Evolutionary conservation across 2,888 invertebrate genomes (phyloP).

Genomic region (Metacarcinus magister): DNA sequence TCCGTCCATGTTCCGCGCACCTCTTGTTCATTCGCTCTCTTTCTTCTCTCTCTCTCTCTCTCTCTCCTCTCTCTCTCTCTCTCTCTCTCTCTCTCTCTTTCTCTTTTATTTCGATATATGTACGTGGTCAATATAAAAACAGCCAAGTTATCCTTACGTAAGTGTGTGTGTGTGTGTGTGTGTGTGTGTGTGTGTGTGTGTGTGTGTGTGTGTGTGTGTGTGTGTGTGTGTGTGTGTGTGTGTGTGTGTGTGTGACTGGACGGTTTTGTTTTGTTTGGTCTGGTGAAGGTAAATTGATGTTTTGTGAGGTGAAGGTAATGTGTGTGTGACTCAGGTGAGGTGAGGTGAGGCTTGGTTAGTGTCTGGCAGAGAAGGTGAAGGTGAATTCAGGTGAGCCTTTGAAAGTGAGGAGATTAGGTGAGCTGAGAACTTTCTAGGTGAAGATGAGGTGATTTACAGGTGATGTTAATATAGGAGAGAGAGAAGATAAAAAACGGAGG

Average conservation of each 20-base stretch:
- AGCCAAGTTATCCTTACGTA: neutral
- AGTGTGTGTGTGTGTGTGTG: neutral
- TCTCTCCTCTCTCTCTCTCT: too few species aligned
- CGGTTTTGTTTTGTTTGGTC: neutral
- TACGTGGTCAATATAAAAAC: neutral
- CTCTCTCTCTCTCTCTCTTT: too few species aligned
- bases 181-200: constrained; percentile 4
- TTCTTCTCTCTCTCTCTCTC: too few species aligned
- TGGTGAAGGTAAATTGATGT: neutral
- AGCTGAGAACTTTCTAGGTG: neutral
- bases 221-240: constrained; percentile 39
- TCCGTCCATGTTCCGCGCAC: neutral
- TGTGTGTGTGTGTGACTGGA: neutral
- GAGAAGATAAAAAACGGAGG: neutral
- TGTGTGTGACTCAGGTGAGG: neutral
- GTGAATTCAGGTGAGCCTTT: neutral
- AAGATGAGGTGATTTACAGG: neutral
- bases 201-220: constrained; percentile 44
- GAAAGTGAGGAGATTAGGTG: neutral
- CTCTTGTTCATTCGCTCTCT: neutral
- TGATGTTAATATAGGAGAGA: neutral
- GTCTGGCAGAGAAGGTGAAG: neutral
- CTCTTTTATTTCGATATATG: too few species aligned
- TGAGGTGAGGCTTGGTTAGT: too few species aligned
- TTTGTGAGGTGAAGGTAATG: neutral